phyloP scores from a whole-genome alignment of 1,140 invertebrate species.

The Macrobrachium nipponense region DNA sequence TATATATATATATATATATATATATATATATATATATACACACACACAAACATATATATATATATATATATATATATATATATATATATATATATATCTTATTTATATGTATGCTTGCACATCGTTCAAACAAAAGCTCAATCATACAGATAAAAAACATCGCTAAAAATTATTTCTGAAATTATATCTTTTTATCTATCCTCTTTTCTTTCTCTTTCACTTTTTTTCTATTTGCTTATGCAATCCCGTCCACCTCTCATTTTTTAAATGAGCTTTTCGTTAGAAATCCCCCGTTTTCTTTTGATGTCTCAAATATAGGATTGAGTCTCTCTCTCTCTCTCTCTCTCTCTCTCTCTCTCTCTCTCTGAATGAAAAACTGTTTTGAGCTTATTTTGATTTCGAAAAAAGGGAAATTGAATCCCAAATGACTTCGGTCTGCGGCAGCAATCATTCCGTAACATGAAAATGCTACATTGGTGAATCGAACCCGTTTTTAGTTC shows the following conservation, averaged over 20 bases:
- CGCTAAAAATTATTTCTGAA: neutral
- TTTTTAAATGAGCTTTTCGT: too few species aligned
- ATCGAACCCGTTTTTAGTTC: too few species aligned
- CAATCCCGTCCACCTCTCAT: too few species aligned
- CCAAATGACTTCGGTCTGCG: too few species aligned
- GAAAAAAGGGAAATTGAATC: too few species aligned
- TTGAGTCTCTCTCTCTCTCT: neutral
- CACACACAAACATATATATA: neutral
- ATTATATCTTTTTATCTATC: neutral
- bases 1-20: neutral
- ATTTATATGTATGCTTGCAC: slow-evolving; percentile 10
- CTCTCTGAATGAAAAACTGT: neutral
- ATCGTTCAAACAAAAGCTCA: neutral
- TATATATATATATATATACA: slow-evolving; percentile 3
- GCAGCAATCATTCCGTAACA: too few species aligned
- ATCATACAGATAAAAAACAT: neutral
- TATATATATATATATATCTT: slow-evolving; percentile 1
- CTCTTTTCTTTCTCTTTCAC: neutral
- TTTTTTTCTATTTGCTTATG: too few species aligned
- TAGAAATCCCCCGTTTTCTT: too few species aligned
- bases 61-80: slow-evolving; percentile 7
- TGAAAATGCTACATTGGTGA: too few species aligned
- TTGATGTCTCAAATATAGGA: too few species aligned
- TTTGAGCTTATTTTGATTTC: too few species aligned
- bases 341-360: slow-evolving; percentile 33